Conservation (phyloP, 2,888 invertebrate species). For the Apoda limacodes region DNA sequence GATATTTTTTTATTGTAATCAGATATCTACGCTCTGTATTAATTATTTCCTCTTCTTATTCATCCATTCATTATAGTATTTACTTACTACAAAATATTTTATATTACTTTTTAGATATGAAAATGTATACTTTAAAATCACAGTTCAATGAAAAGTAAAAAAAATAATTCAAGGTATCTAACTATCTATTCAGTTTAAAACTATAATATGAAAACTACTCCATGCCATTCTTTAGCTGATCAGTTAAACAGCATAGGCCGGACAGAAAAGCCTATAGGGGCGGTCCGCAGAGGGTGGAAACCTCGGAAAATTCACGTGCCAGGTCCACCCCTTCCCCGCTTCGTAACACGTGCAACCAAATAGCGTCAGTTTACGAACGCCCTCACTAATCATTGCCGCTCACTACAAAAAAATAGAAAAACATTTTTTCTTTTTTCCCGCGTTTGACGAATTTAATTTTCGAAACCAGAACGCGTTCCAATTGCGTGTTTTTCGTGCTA, state of each 20-base stretch:
- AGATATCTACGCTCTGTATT: too few species aligned
- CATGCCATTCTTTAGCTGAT: conserved; percentile 43
- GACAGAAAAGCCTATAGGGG: conserved; percentile 71
- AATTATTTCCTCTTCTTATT: too few species aligned
- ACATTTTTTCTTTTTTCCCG: conserved; percentile 32
- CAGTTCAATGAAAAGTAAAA: too few species aligned
- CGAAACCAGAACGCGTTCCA: conserved; percentile 26
- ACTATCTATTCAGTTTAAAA: too few species aligned
- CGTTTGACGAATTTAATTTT: conserved; percentile 41
- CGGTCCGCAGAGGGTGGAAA: conserved; percentile 69
- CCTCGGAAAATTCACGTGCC: conserved; percentile 68
- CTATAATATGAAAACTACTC: conserved; percentile 41
- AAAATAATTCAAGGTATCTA: too few species aligned
- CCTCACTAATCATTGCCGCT: conserved; percentile 60
- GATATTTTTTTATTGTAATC: too few species aligned
- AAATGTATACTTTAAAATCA: too few species aligned
- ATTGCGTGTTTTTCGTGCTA: conserved; percentile 26
- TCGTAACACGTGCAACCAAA: conserved; percentile 61
- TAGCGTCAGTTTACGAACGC: conserved; percentile 59
- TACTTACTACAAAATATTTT: too few species aligned
- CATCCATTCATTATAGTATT: too few species aligned
- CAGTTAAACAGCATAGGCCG: conserved; percentile 69
- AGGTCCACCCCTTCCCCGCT: conserved; percentile 54
- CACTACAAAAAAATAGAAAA: conserved; percentile 43
- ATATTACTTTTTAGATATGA: too few species aligned